These are phyloP conservation scores for Rotaria magnacalcarata DNA, from an alignment of 2,888 invertebrate species.

Conservation along the genomic window DNA sequence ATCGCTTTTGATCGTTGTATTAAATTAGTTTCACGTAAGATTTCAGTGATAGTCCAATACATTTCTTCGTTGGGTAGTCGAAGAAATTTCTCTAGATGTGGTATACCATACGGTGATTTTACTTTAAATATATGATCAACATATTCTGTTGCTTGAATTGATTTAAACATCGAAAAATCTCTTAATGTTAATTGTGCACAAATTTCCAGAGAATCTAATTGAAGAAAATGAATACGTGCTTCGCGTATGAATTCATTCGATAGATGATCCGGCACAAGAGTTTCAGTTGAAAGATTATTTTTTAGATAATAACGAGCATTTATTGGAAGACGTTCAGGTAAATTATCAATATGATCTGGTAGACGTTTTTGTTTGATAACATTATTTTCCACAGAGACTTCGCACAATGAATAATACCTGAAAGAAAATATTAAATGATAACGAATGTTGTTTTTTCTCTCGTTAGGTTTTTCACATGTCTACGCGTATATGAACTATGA, in stretches of 20 bases:
- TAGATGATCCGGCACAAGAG: conserved; percentile 46
- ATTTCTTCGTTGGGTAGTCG: conserved; percentile 79
- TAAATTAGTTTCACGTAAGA: conserved; percentile 86
- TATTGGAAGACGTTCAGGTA: conserved; percentile 85
- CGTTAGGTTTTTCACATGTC: too few relatives aligned
- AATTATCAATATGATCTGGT: conserved; percentile 86
- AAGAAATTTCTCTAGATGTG: conserved; percentile 85
- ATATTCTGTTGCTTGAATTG: conserved; percentile 88
- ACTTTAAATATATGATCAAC: conserved; percentile 67
- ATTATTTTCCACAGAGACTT: conserved; percentile 83
- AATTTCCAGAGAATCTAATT: conserved; percentile 79
- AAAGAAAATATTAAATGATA: conserved; percentile 43
- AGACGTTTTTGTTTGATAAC: conserved; percentile 90
- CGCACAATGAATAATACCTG: conserved; percentile 83
- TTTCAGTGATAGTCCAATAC: conserved; percentile 99
- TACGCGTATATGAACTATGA: too few relatives aligned
- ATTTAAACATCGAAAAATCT: conserved; percentile 83
- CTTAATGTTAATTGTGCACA: conserved; percentile 91
- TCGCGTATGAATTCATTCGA: conserved; percentile 78
- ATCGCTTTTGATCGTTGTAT: conserved; percentile 83
- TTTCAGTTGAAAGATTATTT: conserved; percentile 67
- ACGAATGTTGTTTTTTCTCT: too few relatives aligned
- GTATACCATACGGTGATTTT: conserved; percentile 76
- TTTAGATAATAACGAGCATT: conserved; percentile 82
- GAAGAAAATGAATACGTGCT: conserved; percentile 69